These are phyloP conservation scores for Pitta sordida DNA, from an alignment of 2,113 vertebrate species.

Conservation along the genomic window DNA sequence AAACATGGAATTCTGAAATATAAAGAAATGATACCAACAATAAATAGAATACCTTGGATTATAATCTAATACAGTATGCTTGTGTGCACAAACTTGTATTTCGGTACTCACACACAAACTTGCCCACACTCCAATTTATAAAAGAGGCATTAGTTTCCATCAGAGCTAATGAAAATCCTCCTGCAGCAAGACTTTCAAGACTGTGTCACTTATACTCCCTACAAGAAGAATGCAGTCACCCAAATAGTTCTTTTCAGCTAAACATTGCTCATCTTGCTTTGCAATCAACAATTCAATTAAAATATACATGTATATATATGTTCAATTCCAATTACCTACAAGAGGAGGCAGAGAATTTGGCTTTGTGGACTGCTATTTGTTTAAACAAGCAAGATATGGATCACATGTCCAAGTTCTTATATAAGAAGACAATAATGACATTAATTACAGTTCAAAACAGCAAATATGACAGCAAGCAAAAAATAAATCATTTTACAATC, in stretches of 20 bases:
- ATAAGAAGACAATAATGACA: neutral
- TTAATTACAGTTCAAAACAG: neutral
- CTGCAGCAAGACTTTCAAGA: neutral
- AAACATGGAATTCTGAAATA: neutral
- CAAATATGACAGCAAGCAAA: neutral
- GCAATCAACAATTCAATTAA: neutral
- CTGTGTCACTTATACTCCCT: neutral
- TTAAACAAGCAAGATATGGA: neutral
- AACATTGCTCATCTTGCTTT: neutral
- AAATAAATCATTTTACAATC: neutral
- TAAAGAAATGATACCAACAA: neutral
- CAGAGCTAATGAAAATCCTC: neutral
- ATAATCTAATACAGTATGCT: neutral
- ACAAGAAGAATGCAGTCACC: neutral
- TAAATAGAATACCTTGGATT: neutral
- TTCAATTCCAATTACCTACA: neutral
- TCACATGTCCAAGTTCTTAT: neutral
- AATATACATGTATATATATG: neutral
- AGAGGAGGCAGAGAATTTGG: neutral
- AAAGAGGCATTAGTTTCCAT: neutral
- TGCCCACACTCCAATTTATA: neutral
- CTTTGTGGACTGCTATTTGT: neutral
- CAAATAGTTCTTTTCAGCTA: neutral
- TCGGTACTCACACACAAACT: neutral
- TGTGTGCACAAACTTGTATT: neutral